Evolutionary conservation across 2,113 vertebrate species (phyloP).

Genomic region (Rafetus swinhoei): DNA sequence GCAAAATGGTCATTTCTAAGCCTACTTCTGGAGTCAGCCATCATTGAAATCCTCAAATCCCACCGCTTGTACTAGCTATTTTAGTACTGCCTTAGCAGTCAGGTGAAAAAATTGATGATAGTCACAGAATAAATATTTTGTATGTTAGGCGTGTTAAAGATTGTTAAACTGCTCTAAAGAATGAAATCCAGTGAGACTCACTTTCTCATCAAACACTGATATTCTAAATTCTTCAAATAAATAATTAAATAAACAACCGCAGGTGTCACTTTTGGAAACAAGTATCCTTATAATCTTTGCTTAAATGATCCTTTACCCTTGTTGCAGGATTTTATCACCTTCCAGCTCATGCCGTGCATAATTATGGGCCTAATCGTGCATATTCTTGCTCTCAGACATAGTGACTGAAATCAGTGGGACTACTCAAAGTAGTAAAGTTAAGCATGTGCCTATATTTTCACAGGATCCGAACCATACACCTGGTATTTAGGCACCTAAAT

Average conservation of each 20-base stretch:
- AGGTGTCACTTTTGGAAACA: constrained; percentile 62
- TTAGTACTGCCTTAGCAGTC: background rate
- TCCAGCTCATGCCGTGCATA: constrained; percentile 30
- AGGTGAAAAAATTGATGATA: constrained; percentile 60
- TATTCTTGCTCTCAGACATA: constrained; percentile 62
- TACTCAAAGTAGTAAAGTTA: constrained; percentile 4
- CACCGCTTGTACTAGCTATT: constrained; percentile 46
- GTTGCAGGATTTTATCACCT: constrained; percentile 52
- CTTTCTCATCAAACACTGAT: constrained; percentile 55
- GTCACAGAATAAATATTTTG: constrained; percentile 60
- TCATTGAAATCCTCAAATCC: constrained; percentile 52
- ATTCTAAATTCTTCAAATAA: constrained; percentile 71
- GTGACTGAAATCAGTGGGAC: constrained; percentile 8
- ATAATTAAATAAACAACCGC: constrained; percentile 62
- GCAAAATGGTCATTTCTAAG: constrained; percentile 47
- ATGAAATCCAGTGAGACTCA: constrained; percentile 59
- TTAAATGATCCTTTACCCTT: constrained; percentile 68
- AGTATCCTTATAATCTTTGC: constrained; percentile 49
- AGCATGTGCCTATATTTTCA: constrained; percentile 51
- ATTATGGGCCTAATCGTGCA: constrained; percentile 45
- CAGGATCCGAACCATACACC: background rate
- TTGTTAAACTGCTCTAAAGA: constrained; percentile 50
- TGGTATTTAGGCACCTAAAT: background rate
- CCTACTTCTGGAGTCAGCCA: constrained; percentile 50
- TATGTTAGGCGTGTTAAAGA: constrained; percentile 54